Base-by-base conservation (phyloP, 2,797 vertebrate genomes). In the Poeciliopsis turneri region DNA sequence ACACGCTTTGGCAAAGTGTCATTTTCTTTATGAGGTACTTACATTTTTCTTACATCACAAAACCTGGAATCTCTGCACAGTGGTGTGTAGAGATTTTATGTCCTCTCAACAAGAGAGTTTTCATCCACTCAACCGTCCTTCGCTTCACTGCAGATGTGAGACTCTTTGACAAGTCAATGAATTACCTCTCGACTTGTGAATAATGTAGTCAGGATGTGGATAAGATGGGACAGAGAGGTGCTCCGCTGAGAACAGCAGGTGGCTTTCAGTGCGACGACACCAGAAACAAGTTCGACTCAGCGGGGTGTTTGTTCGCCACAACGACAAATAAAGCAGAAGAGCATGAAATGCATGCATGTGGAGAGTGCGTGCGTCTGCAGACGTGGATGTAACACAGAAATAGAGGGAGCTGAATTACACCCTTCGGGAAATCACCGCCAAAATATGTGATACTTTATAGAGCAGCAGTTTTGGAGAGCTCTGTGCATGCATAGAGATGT, bases 181-280 rank as follows among this genome's bases (percentile, higher is more conserved):
- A 87, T 86, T 90, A 86, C 88, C 68, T 30, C 77, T 86, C 64
- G 55, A 61, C 90, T 86, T 78, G 87, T 94, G 91, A 93, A 94
- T 93, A 93, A 95, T 93, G 89, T 89, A 94, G 89, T 84, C 87
- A 73, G 87, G 85, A 91, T 88, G 87, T 89, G 90, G 87, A 92
- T 84, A 83, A 87, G 84, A 80, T 81, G 53, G 87, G 82, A 82
- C 30, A 78, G 83, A 88, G 90, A 86, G 77, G 77, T 70, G 89
- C 93, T 94, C 88, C 93, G 93, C 93, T 94, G 92, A 92, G 93
- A 92, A 89, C 94, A 93, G 94, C 90, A 89, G 92, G 93, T 89
- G 88, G 82, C 84, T 94, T 95, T 92, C 90, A 93, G 94, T 90
- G 90, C 80, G 59, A 57, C 88, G 90, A 89, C 89, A 88, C 89